phyloP scores from a whole-genome alignment of 2,797 vertebrate genomes.

The Euthynnus affinis region DNA sequence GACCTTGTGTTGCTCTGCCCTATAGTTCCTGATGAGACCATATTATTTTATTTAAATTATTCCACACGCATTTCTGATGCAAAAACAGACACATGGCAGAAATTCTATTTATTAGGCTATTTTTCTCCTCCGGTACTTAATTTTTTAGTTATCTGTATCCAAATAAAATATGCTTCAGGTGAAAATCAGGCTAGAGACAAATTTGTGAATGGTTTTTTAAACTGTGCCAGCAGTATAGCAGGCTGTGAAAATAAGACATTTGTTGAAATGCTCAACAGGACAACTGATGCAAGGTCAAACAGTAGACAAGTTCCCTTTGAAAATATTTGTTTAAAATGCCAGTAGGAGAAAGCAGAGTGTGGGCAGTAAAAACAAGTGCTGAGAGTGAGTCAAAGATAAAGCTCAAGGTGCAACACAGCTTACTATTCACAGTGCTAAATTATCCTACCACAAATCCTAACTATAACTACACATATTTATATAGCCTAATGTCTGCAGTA shows the following conservation, averaged over 20 bases:
- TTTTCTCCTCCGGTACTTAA: slow-evolving; percentile 2
- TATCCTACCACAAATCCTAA: neutral
- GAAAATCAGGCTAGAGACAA: slow-evolving; percentile 6
- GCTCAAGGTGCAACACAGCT: slow-evolving; percentile 18
- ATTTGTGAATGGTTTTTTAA: slow-evolving; percentile 62
- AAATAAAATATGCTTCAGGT: slow-evolving; percentile 30
- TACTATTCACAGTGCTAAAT: slow-evolving; percentile 16
- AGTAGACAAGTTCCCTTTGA: slow-evolving; percentile 37
- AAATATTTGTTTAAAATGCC: slow-evolving; percentile 50
- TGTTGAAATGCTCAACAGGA: slow-evolving; percentile 50
- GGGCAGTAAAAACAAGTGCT: slow-evolving; percentile 31
- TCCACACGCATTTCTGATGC: neutral
- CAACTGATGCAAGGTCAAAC: slow-evolving; percentile 59
- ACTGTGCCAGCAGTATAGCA: slow-evolving; percentile 16
- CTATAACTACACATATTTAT: neutral
- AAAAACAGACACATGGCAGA: too few relatives aligned
- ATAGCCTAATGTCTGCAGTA: too few relatives aligned
- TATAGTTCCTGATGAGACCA: neutral
- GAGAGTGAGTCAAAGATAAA: slow-evolving; percentile 44
- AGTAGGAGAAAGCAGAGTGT: slow-evolving; percentile 44
- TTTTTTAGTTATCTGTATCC: neutral
- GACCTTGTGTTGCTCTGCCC: slow-evolving; percentile 30
- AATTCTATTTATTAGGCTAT: slow-evolving; percentile 15
- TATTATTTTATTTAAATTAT: slow-evolving; percentile 28
- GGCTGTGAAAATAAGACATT: slow-evolving; percentile 30